Evolutionary conservation across 2,888 invertebrate species (phyloP).

Genomic region (Caenorhabditis wallacei): DNA sequence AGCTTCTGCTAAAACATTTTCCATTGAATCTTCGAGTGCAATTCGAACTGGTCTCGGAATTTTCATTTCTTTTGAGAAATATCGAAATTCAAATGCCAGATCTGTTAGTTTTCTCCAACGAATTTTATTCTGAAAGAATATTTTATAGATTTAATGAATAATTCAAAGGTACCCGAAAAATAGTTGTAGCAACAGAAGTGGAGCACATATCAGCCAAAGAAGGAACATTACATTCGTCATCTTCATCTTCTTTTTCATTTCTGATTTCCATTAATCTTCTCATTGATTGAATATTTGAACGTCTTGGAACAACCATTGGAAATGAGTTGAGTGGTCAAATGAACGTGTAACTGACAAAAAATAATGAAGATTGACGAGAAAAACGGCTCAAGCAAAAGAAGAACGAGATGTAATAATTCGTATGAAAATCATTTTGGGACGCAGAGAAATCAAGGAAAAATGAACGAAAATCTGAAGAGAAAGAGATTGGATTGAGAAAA

Average conservation of each 20-base stretch:
- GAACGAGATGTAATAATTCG: constrained; percentile 46
- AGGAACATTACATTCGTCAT: constrained; percentile 21
- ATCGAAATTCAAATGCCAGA: constrained; percentile 65
- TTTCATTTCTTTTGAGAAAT: constrained; percentile 51
- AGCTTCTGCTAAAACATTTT: constrained; percentile 62
- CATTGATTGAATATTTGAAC: constrained; percentile 36
- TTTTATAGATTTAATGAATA: neutral
- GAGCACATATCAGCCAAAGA: constrained; percentile 46
- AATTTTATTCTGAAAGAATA: constrained; percentile 64
- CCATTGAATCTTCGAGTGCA: constrained; percentile 47
- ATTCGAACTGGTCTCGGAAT: constrained; percentile 53
- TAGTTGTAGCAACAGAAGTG: constrained; percentile 28
- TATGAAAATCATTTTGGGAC: constrained; percentile 50
- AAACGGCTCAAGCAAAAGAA: neutral
- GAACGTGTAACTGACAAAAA: constrained; percentile 32
- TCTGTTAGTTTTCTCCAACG: constrained; percentile 72
- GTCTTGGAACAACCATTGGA: constrained; percentile 33
- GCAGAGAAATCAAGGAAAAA: constrained; percentile 36
- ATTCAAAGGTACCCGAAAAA: constrained; percentile 31
- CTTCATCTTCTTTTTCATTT: constrained; percentile 5
- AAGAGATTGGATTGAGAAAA: constrained; percentile 3
- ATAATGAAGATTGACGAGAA: constrained; percentile 35
- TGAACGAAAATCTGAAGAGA: constrained; percentile 21
- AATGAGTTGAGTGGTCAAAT: neutral
- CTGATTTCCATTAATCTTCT: constrained; percentile 29